Percentiles rank a stretch among this genome's conserved stretches.
Evolutionary conservation across 2,888 invertebrate genomes (phyloP).

Genomic region (Herminia tarsipennalis): DNA sequence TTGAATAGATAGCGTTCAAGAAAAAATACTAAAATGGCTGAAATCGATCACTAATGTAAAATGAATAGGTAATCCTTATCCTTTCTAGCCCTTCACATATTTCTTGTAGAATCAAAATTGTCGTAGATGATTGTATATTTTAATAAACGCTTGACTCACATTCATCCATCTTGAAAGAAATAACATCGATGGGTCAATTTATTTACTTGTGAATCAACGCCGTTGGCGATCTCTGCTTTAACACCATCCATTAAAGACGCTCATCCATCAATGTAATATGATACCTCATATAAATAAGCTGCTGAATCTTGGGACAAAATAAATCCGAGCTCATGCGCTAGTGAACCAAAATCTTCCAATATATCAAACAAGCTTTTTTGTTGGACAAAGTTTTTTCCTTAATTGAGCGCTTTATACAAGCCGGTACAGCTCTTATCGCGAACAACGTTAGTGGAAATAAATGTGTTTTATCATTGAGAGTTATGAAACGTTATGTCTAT

Average conservation of each 20-base stretch:
- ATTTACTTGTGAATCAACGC: conserved; percentile 35
- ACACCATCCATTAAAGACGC: conserved; percentile 58
- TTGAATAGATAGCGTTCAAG: no score
- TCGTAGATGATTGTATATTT: no score
- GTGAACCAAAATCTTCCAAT: conserved; percentile 43
- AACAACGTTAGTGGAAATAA: conserved; percentile 4
- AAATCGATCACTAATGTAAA: no score
- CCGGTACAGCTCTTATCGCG: conserved; percentile 20
- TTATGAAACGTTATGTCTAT: no score
- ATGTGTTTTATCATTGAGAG: no score
- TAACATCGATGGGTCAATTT: conserved; percentile 28
- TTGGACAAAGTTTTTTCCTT: conserved; percentile 24
- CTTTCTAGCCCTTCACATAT: no score
- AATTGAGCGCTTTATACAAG: conserved; percentile 20
- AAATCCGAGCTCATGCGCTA: conserved; percentile 42
- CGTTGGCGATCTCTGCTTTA: conserved; percentile 36
- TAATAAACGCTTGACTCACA: no score
- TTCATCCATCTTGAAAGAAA: conserved; percentile 14
- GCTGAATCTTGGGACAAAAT: conserved; percentile 49
- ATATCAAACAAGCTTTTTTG: conserved; percentile 48
- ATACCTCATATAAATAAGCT: conserved; percentile 62
- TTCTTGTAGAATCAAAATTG: no score
- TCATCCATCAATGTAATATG: conserved; percentile 68
- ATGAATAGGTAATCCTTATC: no score
- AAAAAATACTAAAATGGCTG: no score